A percentile compares a stretch with the other conserved stretches of the same genome.
These are phyloP conservation scores for Latrodectus hesperus DNA, from an alignment of 2,888 invertebrate species.

Conservation along the genomic window DNA sequence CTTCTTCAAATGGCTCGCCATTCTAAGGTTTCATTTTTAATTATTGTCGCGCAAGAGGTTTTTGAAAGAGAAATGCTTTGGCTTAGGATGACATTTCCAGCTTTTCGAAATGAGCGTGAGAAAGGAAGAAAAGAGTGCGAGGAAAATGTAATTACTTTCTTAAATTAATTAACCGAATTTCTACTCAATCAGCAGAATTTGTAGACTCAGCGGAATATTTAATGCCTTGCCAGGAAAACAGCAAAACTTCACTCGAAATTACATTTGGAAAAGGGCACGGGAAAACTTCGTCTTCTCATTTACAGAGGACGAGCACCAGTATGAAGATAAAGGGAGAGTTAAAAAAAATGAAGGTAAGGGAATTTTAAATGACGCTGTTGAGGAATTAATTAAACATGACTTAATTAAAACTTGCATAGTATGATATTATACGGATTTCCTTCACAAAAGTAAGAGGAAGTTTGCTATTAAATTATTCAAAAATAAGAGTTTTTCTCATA, in stretches of 20 bases:
- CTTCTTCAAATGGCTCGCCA: background rate
- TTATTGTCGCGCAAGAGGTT: background rate
- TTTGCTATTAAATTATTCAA: background rate
- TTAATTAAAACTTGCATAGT: conserved; percentile 45
- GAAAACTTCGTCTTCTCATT: background rate
- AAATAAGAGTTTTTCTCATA: background rate
- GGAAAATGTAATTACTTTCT: conserved; percentile 42
- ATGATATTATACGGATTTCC: background rate
- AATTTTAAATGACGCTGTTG: conserved; percentile 30
- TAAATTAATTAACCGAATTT: conserved; percentile 59
- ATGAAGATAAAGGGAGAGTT: background rate
- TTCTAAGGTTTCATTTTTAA: background rate
- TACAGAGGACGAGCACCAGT: too few relatives aligned
- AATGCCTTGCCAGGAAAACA: background rate
- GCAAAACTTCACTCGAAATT: conserved; percentile 13
- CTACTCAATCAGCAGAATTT: conserved; percentile 36
- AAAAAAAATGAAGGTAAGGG: conserved; percentile 4
- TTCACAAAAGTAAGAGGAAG: background rate
- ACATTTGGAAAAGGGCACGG: background rate
- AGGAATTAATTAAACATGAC: conserved; percentile 45
- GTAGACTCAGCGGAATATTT: conserved; percentile 4
- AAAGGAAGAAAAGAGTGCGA: conserved; percentile 6
- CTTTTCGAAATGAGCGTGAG: too few relatives aligned
- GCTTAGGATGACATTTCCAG: background rate
- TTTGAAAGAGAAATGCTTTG: background rate